A percentile compares a stretch with the other conserved stretches of the same genome.
Evolutionary conservation across 2,113 vertebrate species (phyloP).

Genomic region (Dasyurus viverrinus): DNA sequence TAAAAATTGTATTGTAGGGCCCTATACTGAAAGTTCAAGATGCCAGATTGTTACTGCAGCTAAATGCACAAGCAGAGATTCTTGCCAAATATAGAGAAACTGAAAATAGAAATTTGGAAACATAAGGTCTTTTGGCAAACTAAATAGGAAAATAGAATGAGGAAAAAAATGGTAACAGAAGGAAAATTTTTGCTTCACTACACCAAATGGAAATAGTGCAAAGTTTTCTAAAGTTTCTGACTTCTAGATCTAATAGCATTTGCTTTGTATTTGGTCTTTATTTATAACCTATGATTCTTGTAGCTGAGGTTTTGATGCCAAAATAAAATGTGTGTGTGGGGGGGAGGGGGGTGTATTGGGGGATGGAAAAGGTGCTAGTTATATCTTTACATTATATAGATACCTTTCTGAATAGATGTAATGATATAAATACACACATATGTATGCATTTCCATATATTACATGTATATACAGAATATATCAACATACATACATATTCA

Average conservation of each 20-base stretch:
- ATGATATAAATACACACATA: neutral
- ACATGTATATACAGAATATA: neutral
- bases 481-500: neutral
- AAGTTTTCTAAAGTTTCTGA: constrained; percentile 20
- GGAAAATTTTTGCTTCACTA: constrained; percentile 31
- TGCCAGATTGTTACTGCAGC: constrained; percentile 36
- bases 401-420: neutral
- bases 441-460: neutral
- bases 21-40: constrained; percentile 36
- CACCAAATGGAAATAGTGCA: constrained; percentile 44
- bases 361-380: neutral
- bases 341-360: neutral
- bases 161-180: constrained; percentile 35
- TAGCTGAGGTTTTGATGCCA: neutral
- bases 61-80: constrained; percentile 50
- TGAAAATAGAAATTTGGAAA: constrained; percentile 64
- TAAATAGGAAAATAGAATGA: constrained; percentile 41
- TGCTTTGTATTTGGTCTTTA: neutral
- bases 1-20: neutral
- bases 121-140: constrained; percentile 49
- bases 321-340: neutral
- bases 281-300: neutral
- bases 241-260: neutral
- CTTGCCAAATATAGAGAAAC: constrained; percentile 57
- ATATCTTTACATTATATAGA: neutral